A percentile compares a stretch with the other conserved stretches of the same genome.
Conservation (phyloP, 2,113 vertebrate genomes). For the Microcebus murinus region DNA sequence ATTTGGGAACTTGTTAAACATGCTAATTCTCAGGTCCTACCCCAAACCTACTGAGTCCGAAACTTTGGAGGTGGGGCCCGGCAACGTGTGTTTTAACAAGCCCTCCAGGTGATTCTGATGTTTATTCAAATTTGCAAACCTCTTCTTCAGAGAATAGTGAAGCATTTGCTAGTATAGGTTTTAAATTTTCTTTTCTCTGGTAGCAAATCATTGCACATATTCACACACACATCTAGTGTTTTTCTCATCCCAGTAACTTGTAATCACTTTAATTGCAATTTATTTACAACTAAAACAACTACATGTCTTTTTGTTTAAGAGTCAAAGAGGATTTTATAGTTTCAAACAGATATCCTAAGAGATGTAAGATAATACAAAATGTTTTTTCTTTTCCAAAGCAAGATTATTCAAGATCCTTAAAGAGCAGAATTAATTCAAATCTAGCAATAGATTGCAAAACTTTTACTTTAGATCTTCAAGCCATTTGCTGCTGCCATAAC, state of each 20-base stretch:
- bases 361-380: neutral
- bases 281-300: neutral
- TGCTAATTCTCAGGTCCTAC: neutral
- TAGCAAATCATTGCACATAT: neutral
- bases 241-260: neutral
- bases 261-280: neutral
- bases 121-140: neutral
- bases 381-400: neutral
- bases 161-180: neutral
- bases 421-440: neutral
- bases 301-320: neutral
- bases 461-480: neutral
- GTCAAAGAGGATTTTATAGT: neutral
- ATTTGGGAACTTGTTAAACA: neutral
- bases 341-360: neutral
- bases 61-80: rapidly evolving
- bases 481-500: neutral
- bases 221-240: neutral
- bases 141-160: neutral
- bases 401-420: neutral
- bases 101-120: rapidly evolving
- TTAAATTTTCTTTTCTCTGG: neutral
- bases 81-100: neutral
- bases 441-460: neutral
- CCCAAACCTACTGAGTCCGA: neutral